phyloP scores from a whole-genome alignment of 2,113 vertebrate genomes.

The Pelodiscus sinensis region DNA sequence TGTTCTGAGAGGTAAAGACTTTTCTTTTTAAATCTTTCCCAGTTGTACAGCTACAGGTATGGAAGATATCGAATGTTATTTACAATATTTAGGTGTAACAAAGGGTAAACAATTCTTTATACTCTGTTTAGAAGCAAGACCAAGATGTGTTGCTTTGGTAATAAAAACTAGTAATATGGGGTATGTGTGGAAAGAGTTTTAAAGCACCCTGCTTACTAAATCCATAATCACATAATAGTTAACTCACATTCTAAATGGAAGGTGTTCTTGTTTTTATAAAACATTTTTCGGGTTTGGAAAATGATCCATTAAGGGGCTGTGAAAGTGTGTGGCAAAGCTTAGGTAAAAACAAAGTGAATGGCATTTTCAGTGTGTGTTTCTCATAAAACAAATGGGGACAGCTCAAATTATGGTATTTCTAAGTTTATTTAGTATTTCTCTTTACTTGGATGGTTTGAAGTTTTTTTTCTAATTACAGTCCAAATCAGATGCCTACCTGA shows the following conservation, averaged over 20 bases:
- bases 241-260: not conserved
- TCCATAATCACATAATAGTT: not conserved
- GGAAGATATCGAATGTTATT: not conserved
- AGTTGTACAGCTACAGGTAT: not conserved
- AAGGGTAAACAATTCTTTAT: not conserved
- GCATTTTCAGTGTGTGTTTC: accelerated
- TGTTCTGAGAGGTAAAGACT: slow-evolving; percentile 22
- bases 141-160: not conserved
- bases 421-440: not conserved
- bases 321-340: not conserved
- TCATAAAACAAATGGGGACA: not conserved
- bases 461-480: not conserved
- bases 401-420: not conserved
- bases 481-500: not conserved
- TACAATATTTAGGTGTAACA: not conserved
- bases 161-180: not conserved
- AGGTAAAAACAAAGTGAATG: not conserved
- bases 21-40: not conserved
- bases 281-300: not conserved
- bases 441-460: not conserved
- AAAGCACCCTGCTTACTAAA: not conserved
- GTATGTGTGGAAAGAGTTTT: not conserved
- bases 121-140: not conserved
- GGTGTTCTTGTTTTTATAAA: not conserved
- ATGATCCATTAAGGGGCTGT: accelerated